Base-by-base conservation (phyloP, 2,888 invertebrate species). In the Thereva unica region DNA sequence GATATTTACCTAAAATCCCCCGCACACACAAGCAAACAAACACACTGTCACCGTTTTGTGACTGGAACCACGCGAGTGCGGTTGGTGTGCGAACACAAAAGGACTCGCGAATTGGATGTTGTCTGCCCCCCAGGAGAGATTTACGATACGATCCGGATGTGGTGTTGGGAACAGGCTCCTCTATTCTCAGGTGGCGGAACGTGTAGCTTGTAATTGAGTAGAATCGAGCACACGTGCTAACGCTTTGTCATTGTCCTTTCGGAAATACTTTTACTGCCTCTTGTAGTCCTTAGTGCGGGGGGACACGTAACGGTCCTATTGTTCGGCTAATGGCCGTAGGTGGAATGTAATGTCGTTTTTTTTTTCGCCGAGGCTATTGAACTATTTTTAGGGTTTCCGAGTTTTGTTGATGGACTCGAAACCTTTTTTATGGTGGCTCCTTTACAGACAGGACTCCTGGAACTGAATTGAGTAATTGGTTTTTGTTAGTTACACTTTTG, bases 41-140 rank as follows among this genome's bases (percentile, higher is more conserved):
- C 49, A 40, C 49, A 23, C 23, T 23, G 23, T 23, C 23, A 23
- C 23, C 23, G 23, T 23, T 23, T 49, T 45, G 56, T 65, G 65
- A 54, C 65, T 50, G 50, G 61, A 54, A 44, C 55, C 65, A 65
- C 65, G 54, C 65, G 54, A 49, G 49, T 50, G 65, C 23, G 55
- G 65, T 65, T 47, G 40, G 54, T 65, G 65, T 65, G 55, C 65
- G 56, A 65, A 65, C 65, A 65, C 65, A 65, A 65, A 65, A 65
- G 65, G 65, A 54, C 65, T 65, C 65, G 65, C 55, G 55, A 65
- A 65, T 65, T 65, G 65, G 65, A 55, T 65, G 54, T 65, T 65
- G 65, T 65, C 65, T 65, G 65, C 56, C 55, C n/a, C 49, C 23
- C 23, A 23, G 23, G 23, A 23, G 65, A 64, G 65, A 65, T 65